Base-by-base conservation (phyloP, 2,113 vertebrate species). In the Pampusana beccarii region DNA sequence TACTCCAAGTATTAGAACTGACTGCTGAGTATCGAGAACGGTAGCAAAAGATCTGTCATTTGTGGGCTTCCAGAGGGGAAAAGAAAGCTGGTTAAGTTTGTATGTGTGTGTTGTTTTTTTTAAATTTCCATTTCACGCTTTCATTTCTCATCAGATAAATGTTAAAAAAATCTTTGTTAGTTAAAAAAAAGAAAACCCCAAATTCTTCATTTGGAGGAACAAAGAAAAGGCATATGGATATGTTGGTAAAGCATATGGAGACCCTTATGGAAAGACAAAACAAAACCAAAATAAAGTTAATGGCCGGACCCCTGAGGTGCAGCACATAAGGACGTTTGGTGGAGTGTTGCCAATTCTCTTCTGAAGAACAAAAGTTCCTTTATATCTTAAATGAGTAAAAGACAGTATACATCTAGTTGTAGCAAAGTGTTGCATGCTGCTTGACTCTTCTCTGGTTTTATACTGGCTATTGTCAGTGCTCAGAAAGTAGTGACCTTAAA, bases 161-260 rank as follows among this genome's bases (percentile, higher is more conserved):
- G 11, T 78, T 92, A 80, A 86, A 25, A 60, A 70, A 93, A 69
- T 67, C 29, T 65, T 75, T 34, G 4, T 66, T 84, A 65, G n/a
- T 80, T 77, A 21, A 65, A 70, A 42, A 42, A 62, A 28, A 70
- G 5, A 62, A 75, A 58, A 11, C 3, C 14, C 36, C 36, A 38
- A 34, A 36, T 86, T 80, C 66, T 93, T 85, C 70, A 54, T 95
- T 82, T 0, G 0, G 16, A 81, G 21, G 15, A 42, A 88, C 5
- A 80, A 86, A 86, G 53, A 57, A 83, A 83, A 93, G 57, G 17
- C 95, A 91, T 91, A 88, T 73, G 90, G 50, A 10, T 96, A 33
- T 50, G 33, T 34, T 95, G 75, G 78, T 94, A 90, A 90, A 90
- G 56, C 95, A 95, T 95, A 95, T 95, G 95, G 95, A 92, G 67